Conservation (phyloP, 2,888 invertebrate genomes). For the Cantharis flavilabris region DNA sequence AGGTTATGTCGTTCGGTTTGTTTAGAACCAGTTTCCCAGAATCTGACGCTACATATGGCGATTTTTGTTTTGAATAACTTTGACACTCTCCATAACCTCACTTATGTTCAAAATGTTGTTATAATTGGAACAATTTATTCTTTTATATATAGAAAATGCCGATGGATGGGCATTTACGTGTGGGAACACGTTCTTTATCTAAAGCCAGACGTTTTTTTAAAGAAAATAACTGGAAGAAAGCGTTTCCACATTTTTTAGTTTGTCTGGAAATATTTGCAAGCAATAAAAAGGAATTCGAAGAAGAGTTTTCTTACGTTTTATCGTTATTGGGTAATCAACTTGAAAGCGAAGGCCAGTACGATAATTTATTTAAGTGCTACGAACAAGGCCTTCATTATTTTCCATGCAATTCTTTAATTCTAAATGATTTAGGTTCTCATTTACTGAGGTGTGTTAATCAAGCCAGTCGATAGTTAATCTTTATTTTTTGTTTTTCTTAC, state of each 20-base stretch:
- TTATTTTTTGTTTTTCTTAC: constrained; percentile 11
- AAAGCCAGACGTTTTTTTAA: constrained; percentile 41
- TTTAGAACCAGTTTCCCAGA: too few species aligned
- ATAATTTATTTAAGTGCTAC: constrained; percentile 53
- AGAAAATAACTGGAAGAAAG: constrained; percentile 41
- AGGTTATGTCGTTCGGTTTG: too few species aligned
- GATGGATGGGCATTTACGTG: not conserved
- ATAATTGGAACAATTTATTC: not conserved
- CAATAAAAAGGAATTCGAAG: constrained; percentile 36
- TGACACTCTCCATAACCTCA: not conserved
- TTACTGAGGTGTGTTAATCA: constrained; percentile 56
- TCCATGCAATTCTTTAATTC: constrained; percentile 56
- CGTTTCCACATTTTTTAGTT: constrained; percentile 48
- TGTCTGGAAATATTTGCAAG: constrained; percentile 40
- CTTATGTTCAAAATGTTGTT: not conserved
- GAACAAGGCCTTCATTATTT: constrained; percentile 55
- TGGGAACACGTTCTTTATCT: constrained; percentile 35
- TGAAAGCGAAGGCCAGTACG: constrained; percentile 44
- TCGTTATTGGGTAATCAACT: constrained; percentile 44
- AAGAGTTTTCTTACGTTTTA: constrained; percentile 40
- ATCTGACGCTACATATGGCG: too few species aligned
- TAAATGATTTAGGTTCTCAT: constrained; percentile 59
- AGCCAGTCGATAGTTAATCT: not conserved
- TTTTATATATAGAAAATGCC: not conserved
- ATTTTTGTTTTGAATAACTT: not conserved